Percentiles rank a stretch among this genome's conserved stretches.
Evolutionary conservation across 2,888 invertebrate genomes (phyloP).

Genomic region (Pseudanteris insignis): DNA sequence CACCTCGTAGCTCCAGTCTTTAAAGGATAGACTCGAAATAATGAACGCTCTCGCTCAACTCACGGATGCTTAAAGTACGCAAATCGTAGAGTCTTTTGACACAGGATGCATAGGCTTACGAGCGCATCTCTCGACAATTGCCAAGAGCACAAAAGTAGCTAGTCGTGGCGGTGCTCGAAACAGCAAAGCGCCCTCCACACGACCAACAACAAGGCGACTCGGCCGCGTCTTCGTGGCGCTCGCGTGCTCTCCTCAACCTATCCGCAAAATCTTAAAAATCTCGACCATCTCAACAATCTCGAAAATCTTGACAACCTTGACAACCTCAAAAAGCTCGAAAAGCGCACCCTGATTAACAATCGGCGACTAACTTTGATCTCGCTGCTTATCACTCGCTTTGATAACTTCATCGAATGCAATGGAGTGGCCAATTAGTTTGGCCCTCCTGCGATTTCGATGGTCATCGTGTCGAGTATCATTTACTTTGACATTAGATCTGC

Average conservation of each 20-base stretch:
- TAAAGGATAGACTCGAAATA: no score
- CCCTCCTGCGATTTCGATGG: conserved; percentile 50
- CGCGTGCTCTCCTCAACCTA: conserved; percentile 28
- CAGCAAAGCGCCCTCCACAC: conserved; percentile 3
- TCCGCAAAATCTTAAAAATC: neutral
- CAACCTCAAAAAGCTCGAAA: conserved; percentile 21
- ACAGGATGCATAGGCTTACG: conserved; percentile 6
- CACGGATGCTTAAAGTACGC: no score
- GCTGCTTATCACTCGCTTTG: conserved; percentile 32
- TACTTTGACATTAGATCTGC: conserved; percentile 51
- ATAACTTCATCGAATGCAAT: conserved; percentile 40
- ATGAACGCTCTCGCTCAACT: no score
- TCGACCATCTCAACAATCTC: no score
- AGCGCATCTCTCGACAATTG: conserved; percentile 24
- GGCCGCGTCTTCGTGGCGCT: neutral
- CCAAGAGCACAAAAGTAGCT: conserved; percentile 39
- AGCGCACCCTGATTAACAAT: conserved; percentile 38
- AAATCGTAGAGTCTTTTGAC: conserved; percentile 16
- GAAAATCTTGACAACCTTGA: no score
- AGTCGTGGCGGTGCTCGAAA: conserved; percentile 14
- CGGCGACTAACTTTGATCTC: conserved; percentile 37
- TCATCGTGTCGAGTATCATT: conserved; percentile 56
- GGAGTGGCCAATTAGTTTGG: conserved; percentile 53
- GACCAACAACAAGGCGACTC: conserved; percentile 16
- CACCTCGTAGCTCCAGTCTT: no score